Conservation (phyloP, 2,113 vertebrate genomes). For the Setophaga coronata region DNA sequence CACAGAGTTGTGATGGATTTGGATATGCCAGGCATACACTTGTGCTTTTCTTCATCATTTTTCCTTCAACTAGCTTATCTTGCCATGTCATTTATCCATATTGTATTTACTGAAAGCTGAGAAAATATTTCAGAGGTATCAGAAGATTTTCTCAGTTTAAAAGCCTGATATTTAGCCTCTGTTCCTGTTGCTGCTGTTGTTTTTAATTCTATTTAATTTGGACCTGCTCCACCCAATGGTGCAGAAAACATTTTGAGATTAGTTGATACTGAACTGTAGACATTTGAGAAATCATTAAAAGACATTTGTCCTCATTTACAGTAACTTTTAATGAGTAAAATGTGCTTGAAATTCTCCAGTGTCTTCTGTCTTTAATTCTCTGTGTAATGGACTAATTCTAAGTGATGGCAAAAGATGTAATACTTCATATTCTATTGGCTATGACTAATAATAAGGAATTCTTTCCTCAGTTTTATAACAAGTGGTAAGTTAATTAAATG, state of each 20-base stretch:
- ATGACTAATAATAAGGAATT: slow-evolving; percentile 35
- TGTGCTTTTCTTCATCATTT: background rate
- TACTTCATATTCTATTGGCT: slow-evolving; percentile 38
- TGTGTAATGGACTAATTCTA: slow-evolving; percentile 59
- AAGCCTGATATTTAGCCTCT: background rate
- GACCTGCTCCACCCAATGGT: slow-evolving; percentile 37
- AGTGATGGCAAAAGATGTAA: slow-evolving; percentile 19
- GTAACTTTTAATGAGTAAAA: slow-evolving; percentile 72
- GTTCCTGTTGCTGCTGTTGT: background rate
- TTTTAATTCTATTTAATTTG: slow-evolving; percentile 55
- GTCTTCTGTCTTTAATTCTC: slow-evolving; percentile 64
- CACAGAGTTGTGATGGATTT: background rate
- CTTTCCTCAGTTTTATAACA: slow-evolving; percentile 4
- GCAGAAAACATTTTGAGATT: slow-evolving; percentile 60
- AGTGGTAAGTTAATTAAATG: slow-evolving; percentile 48
- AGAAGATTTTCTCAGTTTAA: background rate
- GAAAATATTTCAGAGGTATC: background rate
- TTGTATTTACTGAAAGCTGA: background rate
- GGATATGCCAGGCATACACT: background rate
- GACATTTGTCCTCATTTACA: slow-evolving; percentile 61
- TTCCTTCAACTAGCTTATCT: background rate
- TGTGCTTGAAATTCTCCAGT: slow-evolving; percentile 66
- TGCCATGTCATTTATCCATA: background rate
- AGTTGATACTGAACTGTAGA: slow-evolving; percentile 68
- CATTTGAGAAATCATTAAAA: slow-evolving; percentile 70